Base-by-base conservation (phyloP, 2,888 invertebrate species). In the Drymonia ruficornis region DNA sequence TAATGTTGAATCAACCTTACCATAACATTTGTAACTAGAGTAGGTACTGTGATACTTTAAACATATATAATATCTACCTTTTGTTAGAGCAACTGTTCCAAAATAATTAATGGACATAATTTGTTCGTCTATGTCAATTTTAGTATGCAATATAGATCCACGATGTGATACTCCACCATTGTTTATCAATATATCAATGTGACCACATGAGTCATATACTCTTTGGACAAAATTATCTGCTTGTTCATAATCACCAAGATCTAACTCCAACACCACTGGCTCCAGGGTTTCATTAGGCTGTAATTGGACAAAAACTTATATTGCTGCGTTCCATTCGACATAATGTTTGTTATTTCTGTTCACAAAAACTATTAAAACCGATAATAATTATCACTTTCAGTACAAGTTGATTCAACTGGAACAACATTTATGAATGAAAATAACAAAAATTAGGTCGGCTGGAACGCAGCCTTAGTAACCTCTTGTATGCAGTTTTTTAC, bases 51-150 rank as follows among this genome's bases (percentile, higher is more conserved):
- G n/a, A n/a, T n/a, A n/a, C n/a, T n/a, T n/a, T n/a, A n/a, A n/a
- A n/a, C n/a, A n/a, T 28, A 52, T 6, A 47, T 43, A 15, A 12
- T 13, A 49, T 29, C 50, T 91, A 97, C 98, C 97, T 95, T 98
- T 98, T 0, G 98, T 98, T 28, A 99, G 87, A 36, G 96, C 97
- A 52, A 99, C 95, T 64, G 98, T 95, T 15, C 99, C 99, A 91
- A 99, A 98, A 86, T 98, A 99, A 92, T 99, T 99, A 8, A 98
- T 96, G 38, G 95, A 89, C 99, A 99, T 99, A 44, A 99, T 94
- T 89, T 96, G 95, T 58, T 96, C 93, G 84, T 98, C 96, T 11
- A 99, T 97, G 79, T 97, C 96, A 40, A 97, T 84, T 43, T 94
- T 93, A 0, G 99, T 98, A 46, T 96, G 93, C 18, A 95, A 70